Percentiles rank a stretch among this genome's conserved stretches.
Evolutionary conservation across 2,888 invertebrate species (phyloP).

Genomic region (Caenorhabditis sulstoni): DNA sequence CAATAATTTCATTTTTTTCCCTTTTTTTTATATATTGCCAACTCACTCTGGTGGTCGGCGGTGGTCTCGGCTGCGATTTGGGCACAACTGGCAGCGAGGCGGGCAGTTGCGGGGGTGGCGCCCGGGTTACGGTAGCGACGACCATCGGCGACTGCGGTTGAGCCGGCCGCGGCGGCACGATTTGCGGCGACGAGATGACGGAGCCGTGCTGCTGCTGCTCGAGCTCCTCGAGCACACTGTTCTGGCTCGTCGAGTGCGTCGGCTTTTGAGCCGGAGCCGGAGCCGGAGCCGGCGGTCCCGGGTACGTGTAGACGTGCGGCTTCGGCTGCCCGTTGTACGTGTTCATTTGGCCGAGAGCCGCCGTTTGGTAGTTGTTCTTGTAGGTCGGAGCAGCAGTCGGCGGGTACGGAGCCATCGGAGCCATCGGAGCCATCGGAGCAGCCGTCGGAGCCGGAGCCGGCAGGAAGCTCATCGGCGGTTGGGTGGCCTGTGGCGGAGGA

Average conservation of each 20-base stretch:
- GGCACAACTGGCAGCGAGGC: slow-evolving; percentile 14
- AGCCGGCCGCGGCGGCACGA: slow-evolving; percentile 44
- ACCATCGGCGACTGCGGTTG: slow-evolving; percentile 50
- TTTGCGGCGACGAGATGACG: slow-evolving; percentile 39
- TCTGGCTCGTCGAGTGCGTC: slow-evolving; percentile 35
- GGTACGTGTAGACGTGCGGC: slow-evolving; percentile 60
- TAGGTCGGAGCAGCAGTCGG: slow-evolving; percentile 22
- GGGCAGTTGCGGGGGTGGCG: slow-evolving; percentile 36
- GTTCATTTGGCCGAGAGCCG: slow-evolving; percentile 50
- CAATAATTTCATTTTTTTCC: too few relatives aligned
- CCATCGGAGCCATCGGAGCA: too few relatives aligned
- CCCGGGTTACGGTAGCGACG: slow-evolving; percentile 38
- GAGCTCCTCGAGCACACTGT: slow-evolving; percentile 34
- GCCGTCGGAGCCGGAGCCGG: neutral
- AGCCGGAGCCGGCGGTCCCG: slow-evolving; percentile 19
- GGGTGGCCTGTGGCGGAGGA: neutral
- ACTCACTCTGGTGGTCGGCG: slow-evolving; percentile 44
- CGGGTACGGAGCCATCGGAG: neutral
- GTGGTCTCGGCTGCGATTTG: slow-evolving; percentile 43
- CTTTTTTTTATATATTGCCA: neutral
- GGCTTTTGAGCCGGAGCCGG: slow-evolving; percentile 27
- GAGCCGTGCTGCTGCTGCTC: slow-evolving; percentile 23
- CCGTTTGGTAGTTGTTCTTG: slow-evolving; percentile 59
- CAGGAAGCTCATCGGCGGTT: neutral
- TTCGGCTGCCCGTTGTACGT: slow-evolving; percentile 40